Evolutionary conservation across 2,888 invertebrate species (phyloP).

Genomic region (Eupithecia subumbrata): DNA sequence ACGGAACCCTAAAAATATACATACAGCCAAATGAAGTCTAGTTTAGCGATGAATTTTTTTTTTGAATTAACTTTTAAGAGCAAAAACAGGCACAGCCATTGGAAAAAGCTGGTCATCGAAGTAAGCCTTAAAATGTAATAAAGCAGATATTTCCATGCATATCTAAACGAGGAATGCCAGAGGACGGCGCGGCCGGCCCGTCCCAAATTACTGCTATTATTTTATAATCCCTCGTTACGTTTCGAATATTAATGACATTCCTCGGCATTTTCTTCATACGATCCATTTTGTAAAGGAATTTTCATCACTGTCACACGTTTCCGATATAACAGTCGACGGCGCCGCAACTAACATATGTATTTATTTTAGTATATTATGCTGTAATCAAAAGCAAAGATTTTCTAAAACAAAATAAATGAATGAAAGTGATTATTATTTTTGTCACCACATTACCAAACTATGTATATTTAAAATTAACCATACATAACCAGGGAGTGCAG

Average conservation of each 20-base stretch:
- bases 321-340: slow-evolving; percentile 41
- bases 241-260: slow-evolving; percentile 84
- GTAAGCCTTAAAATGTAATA: slow-evolving; percentile 78
- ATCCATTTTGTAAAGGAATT: slow-evolving; percentile 71
- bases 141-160: slow-evolving; percentile 80
- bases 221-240: slow-evolving; percentile 83
- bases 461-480: not conserved
- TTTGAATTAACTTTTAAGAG: slow-evolving; percentile 11
- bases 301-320: slow-evolving; percentile 68
- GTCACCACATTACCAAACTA: too few species aligned
- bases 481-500: not conserved
- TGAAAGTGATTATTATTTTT: not conserved
- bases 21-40: not conserved
- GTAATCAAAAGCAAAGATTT: not conserved
- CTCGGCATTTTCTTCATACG: slow-evolving; percentile 69
- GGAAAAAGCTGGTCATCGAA: slow-evolving; percentile 49
- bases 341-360: not conserved
- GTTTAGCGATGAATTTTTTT: not conserved
- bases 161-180: slow-evolving; percentile 79
- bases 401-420: not conserved
- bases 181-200: slow-evolving; percentile 66
- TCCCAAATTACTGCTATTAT: slow-evolving; percentile 83
- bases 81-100: slow-evolving; percentile 21
- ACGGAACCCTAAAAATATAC: too few species aligned
- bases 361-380: not conserved